phyloP scores from a whole-genome alignment of 2,888 invertebrate genomes.

The Emmelina monodactyla region DNA sequence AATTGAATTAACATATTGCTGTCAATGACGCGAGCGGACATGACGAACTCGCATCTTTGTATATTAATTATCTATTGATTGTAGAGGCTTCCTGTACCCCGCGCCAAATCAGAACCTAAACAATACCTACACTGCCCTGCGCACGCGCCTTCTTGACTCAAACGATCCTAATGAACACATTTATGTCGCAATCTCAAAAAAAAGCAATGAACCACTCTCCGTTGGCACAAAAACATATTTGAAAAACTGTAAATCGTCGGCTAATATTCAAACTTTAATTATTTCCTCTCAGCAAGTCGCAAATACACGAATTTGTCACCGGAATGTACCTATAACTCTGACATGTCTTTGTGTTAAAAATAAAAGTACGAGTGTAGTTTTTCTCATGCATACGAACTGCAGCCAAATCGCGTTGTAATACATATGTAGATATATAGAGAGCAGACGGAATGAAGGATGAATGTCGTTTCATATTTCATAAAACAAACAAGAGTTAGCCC shows the following conservation, averaged over 20 bases:
- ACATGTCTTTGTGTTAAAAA: conserved; percentile 15
- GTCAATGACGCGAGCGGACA: too few relatives aligned
- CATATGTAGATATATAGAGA: too few relatives aligned
- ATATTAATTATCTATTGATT: too few relatives aligned
- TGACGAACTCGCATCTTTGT: too few relatives aligned
- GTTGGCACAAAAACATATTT: background rate
- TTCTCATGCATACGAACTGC: conserved; percentile 4
- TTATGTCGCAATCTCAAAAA: too few relatives aligned
- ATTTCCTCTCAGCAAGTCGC: conserved; percentile 19
- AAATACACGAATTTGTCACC: conserved; percentile 1
- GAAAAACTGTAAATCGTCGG: background rate
- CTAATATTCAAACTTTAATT: conserved; percentile 17
- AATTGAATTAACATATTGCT: too few relatives aligned
- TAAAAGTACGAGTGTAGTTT: conserved; percentile 7
- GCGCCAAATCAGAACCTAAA: background rate
- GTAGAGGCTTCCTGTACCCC: too few relatives aligned
- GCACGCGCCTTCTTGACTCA: conserved; percentile 16
- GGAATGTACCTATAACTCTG: conserved; percentile 3
- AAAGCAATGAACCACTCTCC: background rate
- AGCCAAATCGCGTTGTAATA: too few relatives aligned
- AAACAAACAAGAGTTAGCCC: background rate
- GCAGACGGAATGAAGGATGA: conserved; percentile 1
- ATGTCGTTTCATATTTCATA: background rate
- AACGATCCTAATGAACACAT: conserved; percentile 18
- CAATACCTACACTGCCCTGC: conserved; percentile 10